These are phyloP conservation scores for Thalassarche chlororhynchos DNA, from an alignment of 2,113 vertebrate genomes.

Conservation along the genomic window DNA sequence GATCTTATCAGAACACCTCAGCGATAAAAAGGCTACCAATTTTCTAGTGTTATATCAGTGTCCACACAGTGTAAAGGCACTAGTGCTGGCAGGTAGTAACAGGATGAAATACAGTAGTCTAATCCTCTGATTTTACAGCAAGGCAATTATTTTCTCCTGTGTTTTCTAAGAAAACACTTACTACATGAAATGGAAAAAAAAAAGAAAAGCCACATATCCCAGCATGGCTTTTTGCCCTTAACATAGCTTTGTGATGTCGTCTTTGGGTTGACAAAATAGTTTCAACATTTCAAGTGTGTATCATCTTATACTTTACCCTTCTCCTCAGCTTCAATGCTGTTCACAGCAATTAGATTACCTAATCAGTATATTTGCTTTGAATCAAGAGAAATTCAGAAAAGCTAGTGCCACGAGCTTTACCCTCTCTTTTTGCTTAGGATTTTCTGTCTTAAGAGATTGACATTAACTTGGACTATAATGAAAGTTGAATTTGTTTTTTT, in stretches of 20 bases:
- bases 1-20: not conserved
- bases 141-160: not conserved
- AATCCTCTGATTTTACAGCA: not conserved
- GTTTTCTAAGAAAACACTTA: not conserved
- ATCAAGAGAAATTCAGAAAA: not conserved
- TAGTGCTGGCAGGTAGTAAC: not conserved
- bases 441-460: not conserved
- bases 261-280: not conserved
- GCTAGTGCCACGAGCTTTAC: accelerated
- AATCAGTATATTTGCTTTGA: not conserved
- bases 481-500: not conserved
- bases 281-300: not conserved
- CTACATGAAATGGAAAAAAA: not conserved
- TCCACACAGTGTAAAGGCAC: not conserved
- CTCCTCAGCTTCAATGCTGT: not conserved
- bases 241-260: not conserved
- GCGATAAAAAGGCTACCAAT: not conserved
- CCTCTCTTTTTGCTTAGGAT: not conserved
- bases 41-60: not conserved
- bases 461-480: not conserved
- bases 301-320: not conserved
- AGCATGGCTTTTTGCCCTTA: not conserved
- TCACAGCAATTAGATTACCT: not conserved
- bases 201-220: not conserved
- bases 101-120: not conserved